Evolutionary conservation across 2,888 invertebrate genomes (phyloP), one percentile per base, ranked within the genome.

Genomic region (Mesorhabditis spiculigera): DNA sequence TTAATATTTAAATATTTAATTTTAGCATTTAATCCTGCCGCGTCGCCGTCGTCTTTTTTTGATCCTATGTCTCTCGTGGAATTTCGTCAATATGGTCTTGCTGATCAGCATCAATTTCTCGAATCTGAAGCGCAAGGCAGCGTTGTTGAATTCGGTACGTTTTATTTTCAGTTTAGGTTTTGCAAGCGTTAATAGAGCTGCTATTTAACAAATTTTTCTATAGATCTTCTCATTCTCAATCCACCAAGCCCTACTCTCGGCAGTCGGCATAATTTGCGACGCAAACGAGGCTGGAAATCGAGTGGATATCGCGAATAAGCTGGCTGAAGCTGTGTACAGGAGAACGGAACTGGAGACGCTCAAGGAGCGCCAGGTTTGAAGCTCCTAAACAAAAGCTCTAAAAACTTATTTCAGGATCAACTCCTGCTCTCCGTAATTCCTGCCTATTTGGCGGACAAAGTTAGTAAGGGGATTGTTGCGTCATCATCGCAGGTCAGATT

Each of bases 381-480:
- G 43, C 5, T 28, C 28, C 42, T 61, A 61, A 71, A 10, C 45
- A 5, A 68, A 66, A 16, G 1, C 43, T 5, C 41, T 5, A 50
- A n/a, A 50, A 42, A 10, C 5, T 4, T 62, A 58, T 86, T 86
- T 68, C 86, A 93, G 92, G 95, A 95, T 87, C 92, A 94, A 85
- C 89, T 95, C 73, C 88, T 95, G 71, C 90, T 95, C 41, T 94
- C 94, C 81, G 94, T 95, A 66, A 94, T 95, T 83, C 95, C 95
- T 0, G 94, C 94, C 13, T 94, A 94, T 86, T 93, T 95, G 75
- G 94, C 94, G 13, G 94, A 93, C 44, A 94, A 94, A 91, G 94
- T 94, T 50, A 50, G 58, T n/a, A 50, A 45, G 41, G 8, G 5
- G 58, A n/a, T 42, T 4, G 4, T n/a, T 13, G n/a, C 58, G 43